phyloP scores from a whole-genome alignment of 1,140 invertebrate species.

The Drosophila teissieri region DNA sequence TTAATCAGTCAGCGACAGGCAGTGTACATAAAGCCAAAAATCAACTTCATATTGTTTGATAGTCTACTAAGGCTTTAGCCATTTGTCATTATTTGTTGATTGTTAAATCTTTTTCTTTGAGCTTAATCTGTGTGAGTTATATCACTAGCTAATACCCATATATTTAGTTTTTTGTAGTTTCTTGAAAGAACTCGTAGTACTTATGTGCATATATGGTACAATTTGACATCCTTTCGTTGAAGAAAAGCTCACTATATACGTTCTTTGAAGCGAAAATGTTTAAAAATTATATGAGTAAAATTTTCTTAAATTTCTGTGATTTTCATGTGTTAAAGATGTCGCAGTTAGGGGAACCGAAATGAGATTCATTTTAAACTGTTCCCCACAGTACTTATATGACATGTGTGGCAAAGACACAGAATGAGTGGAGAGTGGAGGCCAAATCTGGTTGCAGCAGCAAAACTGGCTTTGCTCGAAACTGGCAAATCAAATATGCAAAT shows the following conservation, averaged over 20 bases:
- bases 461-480: constrained; percentile 16
- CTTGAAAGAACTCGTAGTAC: too few species aligned
- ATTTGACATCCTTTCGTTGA: neutral
- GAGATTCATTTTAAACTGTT: constrained; percentile 3
- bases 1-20: constrained; percentile 63
- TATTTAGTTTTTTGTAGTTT: too few species aligned
- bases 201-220: neutral
- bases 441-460: constrained; percentile 10
- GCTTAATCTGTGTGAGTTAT: neutral
- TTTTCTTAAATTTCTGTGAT: neutral
- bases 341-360: neutral
- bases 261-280: neutral
- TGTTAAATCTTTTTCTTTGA: neutral
- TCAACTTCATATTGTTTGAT: neutral
- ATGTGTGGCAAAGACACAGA: neutral
- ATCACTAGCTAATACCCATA: too few species aligned
- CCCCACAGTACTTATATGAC: neutral
- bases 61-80: neutral
- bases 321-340: neutral
- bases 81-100: constrained; percentile 2
- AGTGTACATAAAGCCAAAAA: neutral
- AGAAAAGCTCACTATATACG: neutral
- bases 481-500: constrained; percentile 76
- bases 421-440: neutral
- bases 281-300: neutral